Evolutionary conservation across 2,888 invertebrate species (phyloP), one percentile per base, ranked within the genome.

Genomic region (Apodemia duryi): DNA sequence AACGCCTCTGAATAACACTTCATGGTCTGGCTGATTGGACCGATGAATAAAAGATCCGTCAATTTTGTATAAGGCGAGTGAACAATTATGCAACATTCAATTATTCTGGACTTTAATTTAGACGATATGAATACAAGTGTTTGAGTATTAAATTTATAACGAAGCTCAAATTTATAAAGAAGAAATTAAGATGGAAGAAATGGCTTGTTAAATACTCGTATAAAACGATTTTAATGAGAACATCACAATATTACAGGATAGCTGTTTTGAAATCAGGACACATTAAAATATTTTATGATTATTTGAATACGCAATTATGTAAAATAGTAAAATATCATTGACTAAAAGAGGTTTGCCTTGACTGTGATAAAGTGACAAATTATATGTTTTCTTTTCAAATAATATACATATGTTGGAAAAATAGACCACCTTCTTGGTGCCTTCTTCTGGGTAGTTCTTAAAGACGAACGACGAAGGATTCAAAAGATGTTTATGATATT

Each of bases 21-120:
- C 71, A 82, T 76, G 84, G 84, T 80, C 74, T 76, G 81, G 84
- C 83, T 86, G 90, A 90, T 89, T 88, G 89, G 87, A 83, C 76
- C 77, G 78, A 85, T 91, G 90, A 90, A 91, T 91, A 89, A 91
- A 91, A 91, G 82, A 91, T 90, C 71, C 75, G 81, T 80, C 89
- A 90, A 91, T 91, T 90, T 91, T 84, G 86, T 82, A 81, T 74
- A 73, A 81, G 75, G 74, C 80, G 72, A 75, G 75, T 77, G 79
- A 77, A 78, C 77, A 79, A 86, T 88, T 88, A 88, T 85, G 80
- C 87, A 80, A 78, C 77, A 79, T 82, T 83, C 84, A 85, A 87
- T 85, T 86, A 75, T 73, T 68, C 65, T 66, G 68, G 65, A 69
- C 66, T 67, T 63, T 64, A 64, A 69, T 67, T 60, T 60, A 63